Percentiles rank a stretch among this genome's conserved stretches.
Conservation (phyloP, 2,797 vertebrate species). For the Cebuella pygmaea region DNA sequence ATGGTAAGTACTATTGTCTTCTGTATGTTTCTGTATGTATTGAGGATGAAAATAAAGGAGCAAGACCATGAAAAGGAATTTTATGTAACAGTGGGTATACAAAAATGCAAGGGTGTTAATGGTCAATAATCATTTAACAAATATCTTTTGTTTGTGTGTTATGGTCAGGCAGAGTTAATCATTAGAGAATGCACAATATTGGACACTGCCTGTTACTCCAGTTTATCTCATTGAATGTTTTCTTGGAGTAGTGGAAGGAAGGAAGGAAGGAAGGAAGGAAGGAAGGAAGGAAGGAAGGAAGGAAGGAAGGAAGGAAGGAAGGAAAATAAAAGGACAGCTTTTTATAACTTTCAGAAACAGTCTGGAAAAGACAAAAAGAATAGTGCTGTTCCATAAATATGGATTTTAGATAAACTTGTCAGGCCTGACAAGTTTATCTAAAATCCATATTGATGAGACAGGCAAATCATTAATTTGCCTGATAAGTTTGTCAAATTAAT, state of each 20-base stretch:
- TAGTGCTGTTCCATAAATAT: neutral
- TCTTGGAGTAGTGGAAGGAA: neutral
- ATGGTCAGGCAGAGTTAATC: neutral
- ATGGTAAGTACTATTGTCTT: neutral
- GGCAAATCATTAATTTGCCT: neutral
- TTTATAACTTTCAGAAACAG: neutral
- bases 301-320: too few relatives aligned
- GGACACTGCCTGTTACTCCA: neutral
- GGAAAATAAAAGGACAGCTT: neutral
- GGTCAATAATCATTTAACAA: constrained; percentile 16
- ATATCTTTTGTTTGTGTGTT: neutral
- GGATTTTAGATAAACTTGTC: neutral
- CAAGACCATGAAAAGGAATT: neutral
- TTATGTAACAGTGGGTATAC: neutral
- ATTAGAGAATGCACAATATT: neutral
- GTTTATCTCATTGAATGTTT: neutral
- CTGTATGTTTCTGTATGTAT: neutral
- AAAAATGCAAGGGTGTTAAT: neutral
- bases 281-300: too few relatives aligned
- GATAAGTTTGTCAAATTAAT: neutral
- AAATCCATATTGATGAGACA: neutral
- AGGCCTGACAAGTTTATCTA: neutral
- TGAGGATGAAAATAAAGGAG: neutral
- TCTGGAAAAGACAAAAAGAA: neutral
- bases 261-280: too few relatives aligned